Percentiles rank a stretch among this genome's conserved stretches.
Evolutionary conservation across 2,797 vertebrate genomes (phyloP).

Genomic region (Meda fulgida): DNA sequence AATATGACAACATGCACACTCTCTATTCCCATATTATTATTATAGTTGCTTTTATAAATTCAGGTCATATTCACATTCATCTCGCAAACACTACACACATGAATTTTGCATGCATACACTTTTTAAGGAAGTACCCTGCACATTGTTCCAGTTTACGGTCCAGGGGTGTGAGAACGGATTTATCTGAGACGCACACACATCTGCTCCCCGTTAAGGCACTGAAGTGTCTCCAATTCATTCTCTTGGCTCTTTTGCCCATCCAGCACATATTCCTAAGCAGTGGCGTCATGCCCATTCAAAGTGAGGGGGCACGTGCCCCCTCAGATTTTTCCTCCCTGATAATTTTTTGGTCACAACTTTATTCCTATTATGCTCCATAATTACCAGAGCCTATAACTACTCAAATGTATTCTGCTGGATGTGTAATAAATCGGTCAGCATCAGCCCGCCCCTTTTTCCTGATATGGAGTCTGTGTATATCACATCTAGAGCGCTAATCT

Average conservation of each 20-base stretch:
- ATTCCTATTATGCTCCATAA: no score
- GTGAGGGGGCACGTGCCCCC: no score
- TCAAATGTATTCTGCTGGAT: no score
- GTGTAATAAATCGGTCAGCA: no score
- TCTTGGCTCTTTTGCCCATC: conserved; percentile 42
- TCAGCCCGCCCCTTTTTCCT: no score
- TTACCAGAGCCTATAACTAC: no score
- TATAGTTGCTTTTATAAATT: not conserved
- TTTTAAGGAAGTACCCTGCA: conserved; percentile 38
- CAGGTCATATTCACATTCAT: not conserved
- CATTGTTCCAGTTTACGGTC: conserved; percentile 30
- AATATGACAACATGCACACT: conserved; percentile 4
- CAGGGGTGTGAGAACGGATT: conserved; percentile 42
- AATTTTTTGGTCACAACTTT: no score
- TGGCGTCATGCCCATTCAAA: no score
- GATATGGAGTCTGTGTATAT: no score
- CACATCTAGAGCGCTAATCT: no score
- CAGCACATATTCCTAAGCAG: conserved; percentile 26
- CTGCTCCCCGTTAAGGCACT: conserved; percentile 40
- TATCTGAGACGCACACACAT: conserved; percentile 35
- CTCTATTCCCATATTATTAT: not conserved
- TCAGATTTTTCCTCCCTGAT: no score
- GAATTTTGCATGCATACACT: not conserved
- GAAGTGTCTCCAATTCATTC: conserved; percentile 25
- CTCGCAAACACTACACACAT: not conserved